Evolutionary conservation across 2,113 vertebrate genomes (phyloP).

Genomic region (Pteronura brasiliensis): DNA sequence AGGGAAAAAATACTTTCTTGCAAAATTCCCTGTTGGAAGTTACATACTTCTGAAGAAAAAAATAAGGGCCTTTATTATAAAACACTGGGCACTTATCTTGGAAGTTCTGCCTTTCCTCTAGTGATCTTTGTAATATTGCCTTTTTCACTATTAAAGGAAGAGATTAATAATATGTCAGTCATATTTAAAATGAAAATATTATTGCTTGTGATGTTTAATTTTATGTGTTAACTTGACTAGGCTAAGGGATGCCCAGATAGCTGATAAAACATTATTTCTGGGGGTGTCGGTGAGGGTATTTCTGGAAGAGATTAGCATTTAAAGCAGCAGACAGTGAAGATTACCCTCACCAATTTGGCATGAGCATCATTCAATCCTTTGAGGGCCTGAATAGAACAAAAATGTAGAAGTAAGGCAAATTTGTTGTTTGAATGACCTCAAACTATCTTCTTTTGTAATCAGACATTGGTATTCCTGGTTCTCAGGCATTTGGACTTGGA

Average conservation of each 20-base stretch:
- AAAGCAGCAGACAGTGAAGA: background rate
- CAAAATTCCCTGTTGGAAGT: background rate
- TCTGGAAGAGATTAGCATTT: background rate
- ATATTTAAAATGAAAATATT: constrained; percentile 30
- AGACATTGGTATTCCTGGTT: background rate
- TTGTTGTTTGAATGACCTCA: background rate
- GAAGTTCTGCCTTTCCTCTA: background rate
- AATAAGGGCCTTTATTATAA: background rate
- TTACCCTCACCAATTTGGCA: background rate
- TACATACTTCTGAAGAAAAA: background rate
- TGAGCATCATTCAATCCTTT: background rate
- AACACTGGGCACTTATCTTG: background rate
- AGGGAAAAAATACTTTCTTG: background rate
- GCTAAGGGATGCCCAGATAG: background rate
- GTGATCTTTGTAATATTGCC: background rate
- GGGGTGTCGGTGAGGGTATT: background rate
- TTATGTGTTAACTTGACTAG: background rate
- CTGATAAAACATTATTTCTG: background rate
- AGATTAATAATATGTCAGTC: background rate
- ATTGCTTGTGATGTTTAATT: background rate
- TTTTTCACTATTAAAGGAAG: background rate
- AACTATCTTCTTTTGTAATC: background rate
- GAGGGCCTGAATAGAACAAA: background rate
- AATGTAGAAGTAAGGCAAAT: background rate
- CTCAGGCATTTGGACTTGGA: background rate